Conservation (phyloP, 2,113 vertebrate species). For the Tamias sibiricus region DNA sequence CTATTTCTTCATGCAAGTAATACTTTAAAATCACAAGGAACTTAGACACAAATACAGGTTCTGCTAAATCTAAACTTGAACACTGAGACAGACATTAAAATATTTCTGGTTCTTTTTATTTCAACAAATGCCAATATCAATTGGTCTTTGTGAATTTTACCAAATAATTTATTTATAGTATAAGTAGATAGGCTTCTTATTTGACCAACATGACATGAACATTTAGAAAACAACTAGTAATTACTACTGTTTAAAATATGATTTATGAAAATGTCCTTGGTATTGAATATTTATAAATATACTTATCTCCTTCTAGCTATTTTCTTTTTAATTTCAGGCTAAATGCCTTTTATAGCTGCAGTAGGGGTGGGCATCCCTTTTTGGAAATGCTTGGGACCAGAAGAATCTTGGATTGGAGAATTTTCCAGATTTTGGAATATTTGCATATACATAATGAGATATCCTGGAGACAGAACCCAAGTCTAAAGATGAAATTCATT, state of each 20-base stretch:
- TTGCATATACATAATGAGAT: background rate
- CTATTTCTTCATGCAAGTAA: background rate
- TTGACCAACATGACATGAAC: background rate
- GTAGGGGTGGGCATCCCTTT: fast-evolving
- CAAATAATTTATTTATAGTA: background rate
- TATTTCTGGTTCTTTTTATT: conserved; percentile 22
- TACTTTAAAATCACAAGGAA: background rate
- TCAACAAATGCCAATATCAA: background rate
- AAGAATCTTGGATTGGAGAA: background rate
- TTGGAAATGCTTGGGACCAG: background rate
- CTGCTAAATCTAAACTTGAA: background rate
- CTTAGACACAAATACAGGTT: background rate
- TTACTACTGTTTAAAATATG: conserved; percentile 18
- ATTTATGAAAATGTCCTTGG: background rate
- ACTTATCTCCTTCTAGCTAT: background rate
- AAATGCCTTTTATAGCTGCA: background rate
- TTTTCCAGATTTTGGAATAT: background rate
- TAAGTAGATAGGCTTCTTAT: background rate
- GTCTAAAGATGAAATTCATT: background rate
- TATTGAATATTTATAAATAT: conserved; percentile 7
- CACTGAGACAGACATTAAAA: background rate
- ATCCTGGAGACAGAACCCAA: too few relatives aligned
- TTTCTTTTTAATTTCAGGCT: background rate
- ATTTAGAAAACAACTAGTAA: background rate
- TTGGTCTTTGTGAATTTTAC: background rate